Conservation (phyloP, 2,113 vertebrate genomes). For the Grus americana region DNA sequence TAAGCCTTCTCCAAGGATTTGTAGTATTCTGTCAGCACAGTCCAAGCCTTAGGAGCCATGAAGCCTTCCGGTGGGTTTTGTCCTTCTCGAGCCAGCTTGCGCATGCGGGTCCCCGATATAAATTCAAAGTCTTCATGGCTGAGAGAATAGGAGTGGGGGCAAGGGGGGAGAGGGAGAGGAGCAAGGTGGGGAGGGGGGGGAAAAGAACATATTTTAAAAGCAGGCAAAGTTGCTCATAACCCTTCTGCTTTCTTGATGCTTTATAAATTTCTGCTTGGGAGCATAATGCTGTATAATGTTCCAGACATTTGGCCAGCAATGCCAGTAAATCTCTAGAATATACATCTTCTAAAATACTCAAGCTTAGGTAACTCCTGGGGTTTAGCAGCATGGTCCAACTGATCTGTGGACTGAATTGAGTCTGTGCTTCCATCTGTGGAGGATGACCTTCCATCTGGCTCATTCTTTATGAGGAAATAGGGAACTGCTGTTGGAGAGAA, state of each 20-base stretch:
- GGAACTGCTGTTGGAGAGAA: neutral
- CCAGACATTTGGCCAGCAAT: neutral
- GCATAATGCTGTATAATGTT: neutral
- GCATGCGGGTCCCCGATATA: slow-evolving; percentile 98
- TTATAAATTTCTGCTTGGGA: neutral
- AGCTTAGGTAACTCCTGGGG: neutral
- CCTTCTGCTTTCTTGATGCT: neutral
- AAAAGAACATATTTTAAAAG: neutral
- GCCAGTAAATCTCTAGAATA: neutral
- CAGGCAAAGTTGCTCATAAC: neutral
- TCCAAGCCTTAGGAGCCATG: slow-evolving; percentile 96
- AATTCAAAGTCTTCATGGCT: slow-evolving; percentile 97
- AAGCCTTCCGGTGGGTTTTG: slow-evolving; percentile 94
- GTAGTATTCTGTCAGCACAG: slow-evolving; percentile 93
- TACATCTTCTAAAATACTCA: neutral
- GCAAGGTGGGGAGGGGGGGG: neutral
- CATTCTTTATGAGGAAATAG: neutral
- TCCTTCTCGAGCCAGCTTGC: slow-evolving; percentile 91
- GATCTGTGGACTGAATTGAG: neutral
- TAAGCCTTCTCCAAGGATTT: slow-evolving; percentile 91
- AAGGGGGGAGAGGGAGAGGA: neutral
- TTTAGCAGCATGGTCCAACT: neutral
- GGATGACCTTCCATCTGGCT: too few relatives aligned
- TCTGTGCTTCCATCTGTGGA: neutral
- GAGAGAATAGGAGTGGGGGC: neutral